A percentile compares a stretch with the other conserved stretches of the same genome.
These are phyloP conservation scores for Leptoteleia sp. DNA, from an alignment of 1,140 invertebrate genomes.

Conservation along the genomic window DNA sequence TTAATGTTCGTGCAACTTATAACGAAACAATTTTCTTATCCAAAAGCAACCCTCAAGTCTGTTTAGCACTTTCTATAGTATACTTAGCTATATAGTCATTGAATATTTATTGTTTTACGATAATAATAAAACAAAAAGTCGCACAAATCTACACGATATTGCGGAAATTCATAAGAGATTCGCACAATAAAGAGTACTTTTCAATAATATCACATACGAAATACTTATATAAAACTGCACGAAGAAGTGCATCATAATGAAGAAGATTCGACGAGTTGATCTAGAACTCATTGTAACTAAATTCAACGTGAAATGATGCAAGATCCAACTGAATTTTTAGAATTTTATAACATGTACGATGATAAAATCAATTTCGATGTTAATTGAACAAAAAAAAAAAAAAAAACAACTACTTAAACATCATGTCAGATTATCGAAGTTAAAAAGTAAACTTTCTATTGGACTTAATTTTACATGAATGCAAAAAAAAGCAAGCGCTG, in stretches of 20 bases:
- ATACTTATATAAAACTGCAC: conserved; percentile 8
- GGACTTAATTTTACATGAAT: conserved; percentile 14
- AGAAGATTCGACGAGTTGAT: conserved; percentile 16
- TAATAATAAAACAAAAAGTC: conserved; percentile 19
- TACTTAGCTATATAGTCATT: conserved; percentile 19
- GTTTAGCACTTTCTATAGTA: conserved; percentile 16
- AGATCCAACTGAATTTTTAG: too few relatives aligned
- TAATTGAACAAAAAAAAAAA: too few relatives aligned
- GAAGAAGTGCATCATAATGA: neutral
- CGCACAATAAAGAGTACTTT: conserved; percentile 60
- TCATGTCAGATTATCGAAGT: too few relatives aligned
- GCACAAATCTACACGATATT: conserved; percentile 21
- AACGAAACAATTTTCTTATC: conserved; percentile 22
- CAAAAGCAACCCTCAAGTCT: conserved; percentile 51
- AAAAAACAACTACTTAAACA: too few relatives aligned
- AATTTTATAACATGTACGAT: too few relatives aligned
- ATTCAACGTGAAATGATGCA: too few relatives aligned
- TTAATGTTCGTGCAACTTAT: conserved; percentile 12
- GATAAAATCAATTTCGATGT: too few relatives aligned
- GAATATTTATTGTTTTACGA: conserved; percentile 49
- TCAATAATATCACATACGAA: conserved; percentile 49
- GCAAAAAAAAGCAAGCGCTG: conserved; percentile 9
- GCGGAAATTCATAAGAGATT: conserved; percentile 25
- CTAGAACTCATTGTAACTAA: neutral
- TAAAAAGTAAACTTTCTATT: too few relatives aligned